Evolutionary conservation across 2,797 vertebrate species (phyloP), one percentile per base, ranked within the genome.

Genomic region (Bradypodion pumilum): DNA sequence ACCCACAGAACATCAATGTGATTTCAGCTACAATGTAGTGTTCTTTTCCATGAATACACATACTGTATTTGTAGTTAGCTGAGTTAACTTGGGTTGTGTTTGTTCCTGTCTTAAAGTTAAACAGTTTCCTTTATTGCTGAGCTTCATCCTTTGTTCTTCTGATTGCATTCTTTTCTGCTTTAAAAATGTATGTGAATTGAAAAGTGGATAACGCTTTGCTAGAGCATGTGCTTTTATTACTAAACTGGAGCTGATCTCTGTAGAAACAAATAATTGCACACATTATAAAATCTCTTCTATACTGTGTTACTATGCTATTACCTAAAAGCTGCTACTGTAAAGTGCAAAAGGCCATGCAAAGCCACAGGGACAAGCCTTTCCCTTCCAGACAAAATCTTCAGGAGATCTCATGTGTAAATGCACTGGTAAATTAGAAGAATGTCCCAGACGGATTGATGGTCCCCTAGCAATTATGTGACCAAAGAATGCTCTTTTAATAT

Each of bases 381-480:
- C 25, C 15, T 49, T 72, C 27, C 62, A 42, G n/a, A 10, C 62
- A 68, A 59, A 80, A 56, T 5, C n/a, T 12, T 1, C 62, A 60
- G 40, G 25, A 27, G 46, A 59, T 56, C 63, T 44, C 40, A 73
- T 10, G 1, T 37, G 27, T 46, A 75, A 69, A 81, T 49, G 72
- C 69, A 68, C 49, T 19, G 19, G 7, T 23, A 74, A 70, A 65
- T 80, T 42, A 80, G 72, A 83, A 69, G 74, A 81, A 69, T 70
- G 42, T 62, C 78, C 65, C 73, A 69, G 73, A 60, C 37, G 62
- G n/a, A 81, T 21, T 46, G 63, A 23, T 76, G 25, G 49, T 46
- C 35, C 52, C 56, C 44, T 66, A 65, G 59, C 52, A 69, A 81
- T 76, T 75, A 70, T 62, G 29, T 81, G 74, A 69, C n/a, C 82